Evolutionary conservation across 2,797 vertebrate genomes (phyloP).

Genomic region (Crax fasciolata): DNA sequence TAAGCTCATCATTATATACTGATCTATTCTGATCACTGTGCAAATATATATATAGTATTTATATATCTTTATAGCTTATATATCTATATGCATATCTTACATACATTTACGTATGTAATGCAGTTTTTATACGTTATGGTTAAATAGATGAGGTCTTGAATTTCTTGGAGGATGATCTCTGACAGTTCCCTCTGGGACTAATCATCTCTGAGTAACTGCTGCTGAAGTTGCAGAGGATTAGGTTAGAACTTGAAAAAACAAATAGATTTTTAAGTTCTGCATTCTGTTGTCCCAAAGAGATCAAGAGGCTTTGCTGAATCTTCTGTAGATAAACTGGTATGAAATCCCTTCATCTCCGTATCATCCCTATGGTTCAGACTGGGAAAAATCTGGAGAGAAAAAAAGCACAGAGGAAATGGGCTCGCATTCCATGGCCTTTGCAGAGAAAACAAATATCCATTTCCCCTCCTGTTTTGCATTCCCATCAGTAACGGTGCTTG

Average conservation of each 20-base stretch:
- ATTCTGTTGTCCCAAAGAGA: slow-evolving; percentile 33
- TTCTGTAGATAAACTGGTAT: slow-evolving; percentile 58
- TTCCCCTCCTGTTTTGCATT: slow-evolving; percentile 75
- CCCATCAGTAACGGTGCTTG: slow-evolving; percentile 59
- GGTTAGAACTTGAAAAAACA: slow-evolving; percentile 52
- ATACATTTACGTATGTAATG: not conserved
- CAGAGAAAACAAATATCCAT: slow-evolving; percentile 77
- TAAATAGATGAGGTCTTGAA: not conserved
- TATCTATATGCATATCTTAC: too few species aligned
- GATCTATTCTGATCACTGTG: not conserved
- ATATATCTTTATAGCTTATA: too few species aligned
- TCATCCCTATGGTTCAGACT: slow-evolving; percentile 57
- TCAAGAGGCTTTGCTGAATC: slow-evolving; percentile 63
- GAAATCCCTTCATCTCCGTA: slow-evolving; percentile 60
- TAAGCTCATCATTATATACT: not conserved
- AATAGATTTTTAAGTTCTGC: slow-evolving; percentile 42
- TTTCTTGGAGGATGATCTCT: not conserved
- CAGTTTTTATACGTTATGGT: not conserved
- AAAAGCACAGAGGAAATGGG: slow-evolving; percentile 75
- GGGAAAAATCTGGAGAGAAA: slow-evolving; percentile 31
- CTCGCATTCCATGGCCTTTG: slow-evolving; percentile 69
- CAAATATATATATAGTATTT: not conserved
- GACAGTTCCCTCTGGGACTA: slow-evolving; percentile 16
- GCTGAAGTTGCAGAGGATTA: slow-evolving; percentile 55
- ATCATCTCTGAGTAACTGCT: slow-evolving; percentile 36